phyloP scores from a whole-genome alignment of 2,797 vertebrate genomes.

The Spatula clypeata region DNA sequence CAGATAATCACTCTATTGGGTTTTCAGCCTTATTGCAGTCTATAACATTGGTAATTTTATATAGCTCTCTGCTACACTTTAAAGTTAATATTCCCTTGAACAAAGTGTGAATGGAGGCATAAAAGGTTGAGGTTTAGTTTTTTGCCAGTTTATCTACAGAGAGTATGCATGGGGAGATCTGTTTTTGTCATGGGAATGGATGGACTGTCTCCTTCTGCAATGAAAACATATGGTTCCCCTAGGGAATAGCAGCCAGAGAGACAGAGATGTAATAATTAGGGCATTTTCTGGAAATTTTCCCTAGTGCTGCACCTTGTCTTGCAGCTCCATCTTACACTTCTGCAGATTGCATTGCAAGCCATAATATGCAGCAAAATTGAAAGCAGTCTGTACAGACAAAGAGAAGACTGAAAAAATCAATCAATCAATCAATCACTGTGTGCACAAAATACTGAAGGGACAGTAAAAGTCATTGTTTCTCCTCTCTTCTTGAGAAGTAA shows the following conservation, averaged over 20 bases:
- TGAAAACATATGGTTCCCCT: not conserved
- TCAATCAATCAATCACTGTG: not conserved
- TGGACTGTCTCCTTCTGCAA: not conserved
- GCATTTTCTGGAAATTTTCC: not conserved
- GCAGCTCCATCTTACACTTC: not conserved
- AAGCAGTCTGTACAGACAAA: not conserved
- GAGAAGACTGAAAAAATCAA: not conserved
- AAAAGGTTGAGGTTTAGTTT: not conserved
- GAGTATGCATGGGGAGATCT: not conserved
- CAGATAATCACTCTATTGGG: not conserved
- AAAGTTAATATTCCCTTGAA: not conserved
- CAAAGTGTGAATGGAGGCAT: not conserved
- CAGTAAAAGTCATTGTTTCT: not conserved
- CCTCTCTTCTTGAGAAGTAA: not conserved
- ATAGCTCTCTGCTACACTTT: not conserved
- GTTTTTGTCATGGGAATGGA: not conserved
- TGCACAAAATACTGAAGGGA: not conserved
- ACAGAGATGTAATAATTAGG: not conserved
- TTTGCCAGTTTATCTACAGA: not conserved
- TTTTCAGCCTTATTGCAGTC: slow-evolving; percentile 13
- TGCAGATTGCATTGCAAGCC: not conserved
- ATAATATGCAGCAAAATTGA: not conserved
- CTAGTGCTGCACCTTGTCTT: not conserved
- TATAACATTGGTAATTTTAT: not conserved
- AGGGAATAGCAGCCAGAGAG: not conserved